These are phyloP conservation scores for Genyomyrus donnyi DNA, from an alignment of 2,113 vertebrate species.

Conservation along the genomic window DNA sequence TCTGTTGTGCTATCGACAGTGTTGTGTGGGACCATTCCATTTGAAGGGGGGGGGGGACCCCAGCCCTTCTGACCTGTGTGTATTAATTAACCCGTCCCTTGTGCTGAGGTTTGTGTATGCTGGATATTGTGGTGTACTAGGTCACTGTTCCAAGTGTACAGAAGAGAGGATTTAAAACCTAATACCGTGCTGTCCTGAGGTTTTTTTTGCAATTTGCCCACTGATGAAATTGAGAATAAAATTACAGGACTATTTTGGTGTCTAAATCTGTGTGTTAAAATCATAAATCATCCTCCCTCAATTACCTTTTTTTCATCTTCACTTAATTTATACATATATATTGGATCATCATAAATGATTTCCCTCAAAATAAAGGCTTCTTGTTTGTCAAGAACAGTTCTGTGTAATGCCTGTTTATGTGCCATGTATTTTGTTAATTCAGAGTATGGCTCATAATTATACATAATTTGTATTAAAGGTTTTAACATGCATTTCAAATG, in stretches of 20 bases:
- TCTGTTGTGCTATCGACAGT: constrained; percentile 76
- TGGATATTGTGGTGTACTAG: constrained; percentile 85
- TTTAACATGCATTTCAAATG: constrained; percentile 16
- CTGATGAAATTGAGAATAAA: constrained; percentile 69
- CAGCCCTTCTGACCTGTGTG: constrained; percentile 72
- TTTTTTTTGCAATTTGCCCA: constrained; percentile 73
- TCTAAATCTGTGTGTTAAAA: constrained; percentile 52
- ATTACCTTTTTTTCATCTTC: constrained; percentile 56
- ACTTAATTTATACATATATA: constrained; percentile 59
- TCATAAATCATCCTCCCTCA: constrained; percentile 50
- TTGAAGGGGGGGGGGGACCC: constrained; percentile 65
- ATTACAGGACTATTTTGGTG: constrained; percentile 68
- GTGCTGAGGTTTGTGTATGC: constrained; percentile 75
- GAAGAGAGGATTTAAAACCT: constrained; percentile 70
- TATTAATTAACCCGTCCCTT: constrained; percentile 71
- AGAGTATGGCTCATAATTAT: constrained; percentile 27
- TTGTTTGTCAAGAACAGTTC: constrained; percentile 57
- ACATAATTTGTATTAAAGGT: neutral
- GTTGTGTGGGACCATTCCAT: constrained; percentile 81
- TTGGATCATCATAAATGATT: constrained; percentile 56
- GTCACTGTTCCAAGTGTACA: constrained; percentile 78
- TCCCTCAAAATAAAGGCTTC: constrained; percentile 65
- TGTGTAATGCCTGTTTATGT: constrained; percentile 20
- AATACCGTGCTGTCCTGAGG: constrained; percentile 62
- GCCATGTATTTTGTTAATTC: constrained; percentile 14